Evolutionary conservation across 2,888 invertebrate species (phyloP).

Genomic region (Caenorhabditis angaria): DNA sequence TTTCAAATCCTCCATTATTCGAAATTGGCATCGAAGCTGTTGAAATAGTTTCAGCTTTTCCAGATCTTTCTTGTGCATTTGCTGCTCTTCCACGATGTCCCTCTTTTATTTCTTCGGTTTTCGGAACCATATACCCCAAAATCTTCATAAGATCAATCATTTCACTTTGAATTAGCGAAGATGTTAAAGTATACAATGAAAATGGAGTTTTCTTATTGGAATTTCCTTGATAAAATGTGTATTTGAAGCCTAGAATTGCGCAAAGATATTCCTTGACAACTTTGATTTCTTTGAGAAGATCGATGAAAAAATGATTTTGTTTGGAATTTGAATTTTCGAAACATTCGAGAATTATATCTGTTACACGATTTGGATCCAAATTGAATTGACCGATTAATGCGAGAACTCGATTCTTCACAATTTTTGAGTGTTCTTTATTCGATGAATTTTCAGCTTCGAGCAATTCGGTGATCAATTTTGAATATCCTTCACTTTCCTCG

Average conservation of each 20-base stretch:
- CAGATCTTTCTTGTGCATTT: constrained; percentile 78
- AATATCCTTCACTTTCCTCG: constrained; percentile 98
- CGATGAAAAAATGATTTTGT: constrained; percentile 79
- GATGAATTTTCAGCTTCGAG: constrained; percentile 40
- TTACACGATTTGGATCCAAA: constrained; percentile 86
- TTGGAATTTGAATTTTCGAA: constrained; percentile 83
- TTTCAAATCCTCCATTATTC: constrained; percentile 20
- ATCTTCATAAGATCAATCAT: constrained; percentile 88
- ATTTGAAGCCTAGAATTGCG: constrained; percentile 86
- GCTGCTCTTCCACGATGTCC: constrained; percentile 74
- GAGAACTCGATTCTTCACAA: constrained; percentile 46
- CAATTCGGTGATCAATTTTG: constrained; percentile 78
- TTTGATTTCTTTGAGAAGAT: constrained; percentile 87
- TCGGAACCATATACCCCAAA: constrained; percentile 81
- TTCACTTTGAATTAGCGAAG: constrained; percentile 86
- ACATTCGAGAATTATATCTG: constrained; percentile 94
- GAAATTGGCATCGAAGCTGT: constrained; percentile 42
- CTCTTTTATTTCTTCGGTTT: constrained; percentile 54
- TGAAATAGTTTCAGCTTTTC: constrained; percentile 76
- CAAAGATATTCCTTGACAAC: constrained; percentile 82
- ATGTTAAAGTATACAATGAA: constrained; percentile 87
- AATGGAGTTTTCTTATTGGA: constrained; percentile 51
- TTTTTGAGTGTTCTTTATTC: constrained; percentile 18
- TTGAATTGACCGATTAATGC: constrained; percentile 84
- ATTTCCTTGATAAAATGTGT: constrained; percentile 76